phyloP scores from a whole-genome alignment of 64 coral and sea anemone species.

The Actinia tenebrosa region DNA sequence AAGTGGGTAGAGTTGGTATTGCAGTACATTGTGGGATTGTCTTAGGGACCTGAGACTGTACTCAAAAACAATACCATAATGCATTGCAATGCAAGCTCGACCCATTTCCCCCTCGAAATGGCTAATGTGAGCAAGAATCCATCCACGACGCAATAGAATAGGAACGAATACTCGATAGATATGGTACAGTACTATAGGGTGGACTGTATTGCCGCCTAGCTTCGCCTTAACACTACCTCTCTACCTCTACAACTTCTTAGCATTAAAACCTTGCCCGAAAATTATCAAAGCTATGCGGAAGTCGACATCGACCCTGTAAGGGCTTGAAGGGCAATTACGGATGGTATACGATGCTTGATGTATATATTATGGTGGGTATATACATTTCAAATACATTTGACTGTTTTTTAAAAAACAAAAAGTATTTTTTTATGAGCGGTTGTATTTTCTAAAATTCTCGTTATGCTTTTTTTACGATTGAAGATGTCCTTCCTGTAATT shows the following conservation, averaged over 20 bases:
- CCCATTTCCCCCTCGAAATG: no score
- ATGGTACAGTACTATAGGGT: no score
- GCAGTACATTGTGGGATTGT: no score
- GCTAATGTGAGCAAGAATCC: no score
- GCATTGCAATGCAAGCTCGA: no score
- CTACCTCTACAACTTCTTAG: background rate
- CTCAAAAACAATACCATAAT: no score
- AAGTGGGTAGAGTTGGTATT: no score
- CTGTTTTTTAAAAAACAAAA: background rate
- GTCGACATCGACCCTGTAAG: background rate
- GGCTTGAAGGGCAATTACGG: background rate
- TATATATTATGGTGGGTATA: background rate
- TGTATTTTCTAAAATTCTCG: background rate
- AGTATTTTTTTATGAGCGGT: background rate
- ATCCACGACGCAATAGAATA: no score
- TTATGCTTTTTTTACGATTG: background rate
- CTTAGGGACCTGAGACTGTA: no score
- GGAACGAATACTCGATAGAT: no score
- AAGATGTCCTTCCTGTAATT: background rate
- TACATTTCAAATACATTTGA: background rate
- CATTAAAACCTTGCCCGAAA: background rate
- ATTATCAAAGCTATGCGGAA: background rate
- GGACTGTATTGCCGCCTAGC: background rate
- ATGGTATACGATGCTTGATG: background rate
- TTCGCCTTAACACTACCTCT: background rate